phyloP scores from a whole-genome alignment of 2,888 invertebrate genomes.

The Pachycephus smyrnensis region DNA sequence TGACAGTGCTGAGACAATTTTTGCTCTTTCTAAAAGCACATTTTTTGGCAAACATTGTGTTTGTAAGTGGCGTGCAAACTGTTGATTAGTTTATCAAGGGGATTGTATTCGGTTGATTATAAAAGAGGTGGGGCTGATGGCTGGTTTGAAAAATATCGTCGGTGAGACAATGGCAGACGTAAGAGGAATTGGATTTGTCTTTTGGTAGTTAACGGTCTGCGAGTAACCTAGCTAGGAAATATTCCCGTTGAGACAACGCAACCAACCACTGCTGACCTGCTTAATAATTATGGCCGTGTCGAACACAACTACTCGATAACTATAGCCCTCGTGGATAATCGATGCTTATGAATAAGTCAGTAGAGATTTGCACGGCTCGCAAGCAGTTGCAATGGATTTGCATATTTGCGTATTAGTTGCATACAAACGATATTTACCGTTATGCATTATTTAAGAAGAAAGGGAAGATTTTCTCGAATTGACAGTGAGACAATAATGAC shows the following conservation, averaged over 20 bases:
- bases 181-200: constrained; percentile 26
- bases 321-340: constrained; percentile 16
- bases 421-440: not conserved
- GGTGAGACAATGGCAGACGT: not conserved
- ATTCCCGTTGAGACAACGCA: constrained; percentile 43
- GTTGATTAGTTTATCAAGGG: not conserved
- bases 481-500: not conserved
- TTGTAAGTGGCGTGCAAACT: not conserved
- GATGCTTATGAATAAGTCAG: constrained; percentile 32
- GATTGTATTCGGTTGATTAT: not conserved
- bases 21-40: not conserved
- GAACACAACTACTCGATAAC: not conserved
- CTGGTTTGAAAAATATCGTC: not conserved
- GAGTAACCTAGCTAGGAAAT: constrained; percentile 42
- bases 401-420: constrained; percentile 12
- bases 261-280: constrained; percentile 16
- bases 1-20: not conserved
- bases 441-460: not conserved
- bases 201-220: constrained; percentile 50
- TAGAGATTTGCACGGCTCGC: constrained; percentile 23
- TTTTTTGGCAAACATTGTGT: not conserved
- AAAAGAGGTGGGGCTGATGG: not conserved
- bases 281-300: constrained; percentile 1
- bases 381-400: constrained; percentile 17
- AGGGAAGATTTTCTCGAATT: not conserved